Evolutionary conservation across 2,113 vertebrate species (phyloP).

Genomic region (Zapornia atra): DNA sequence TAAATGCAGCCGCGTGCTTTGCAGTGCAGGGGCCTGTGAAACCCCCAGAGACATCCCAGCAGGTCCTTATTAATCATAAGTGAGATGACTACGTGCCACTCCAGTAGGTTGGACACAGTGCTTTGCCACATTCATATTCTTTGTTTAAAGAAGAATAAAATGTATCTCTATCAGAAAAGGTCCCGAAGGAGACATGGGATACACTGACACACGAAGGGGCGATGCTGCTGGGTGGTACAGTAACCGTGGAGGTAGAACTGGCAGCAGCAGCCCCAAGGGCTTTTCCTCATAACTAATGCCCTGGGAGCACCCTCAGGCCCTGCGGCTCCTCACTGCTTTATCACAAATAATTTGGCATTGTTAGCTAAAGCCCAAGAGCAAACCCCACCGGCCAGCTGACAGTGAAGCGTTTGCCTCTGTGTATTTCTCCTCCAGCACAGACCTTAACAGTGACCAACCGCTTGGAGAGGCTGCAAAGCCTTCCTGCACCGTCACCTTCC

Average conservation of each 20-base stretch:
- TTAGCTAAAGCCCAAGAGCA: not conserved
- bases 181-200: not conserved
- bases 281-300: too few relatives aligned
- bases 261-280: too few relatives aligned
- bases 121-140: not conserved
- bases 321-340: too few relatives aligned
- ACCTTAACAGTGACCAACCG: fast-evolving
- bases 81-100: not conserved
- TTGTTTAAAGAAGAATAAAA: not conserved
- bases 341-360: too few relatives aligned
- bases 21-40: not conserved
- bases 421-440: not conserved
- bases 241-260: too few relatives aligned
- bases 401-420: not conserved
- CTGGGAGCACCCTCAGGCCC: too few relatives aligned
- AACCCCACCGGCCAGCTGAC: not conserved
- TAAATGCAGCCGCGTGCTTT: not conserved
- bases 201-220: too few relatives aligned
- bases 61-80: not conserved
- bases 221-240: too few relatives aligned
- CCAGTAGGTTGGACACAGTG: not conserved
- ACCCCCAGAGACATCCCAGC: not conserved
- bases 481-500: not conserved
- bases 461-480: not conserved
- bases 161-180: not conserved